A percentile compares a stretch with the other conserved stretches of the same genome.
These are phyloP conservation scores for Aselliscus stoliczkanus DNA, from an alignment of 2,797 vertebrate genomes.

Conservation along the genomic window DNA sequence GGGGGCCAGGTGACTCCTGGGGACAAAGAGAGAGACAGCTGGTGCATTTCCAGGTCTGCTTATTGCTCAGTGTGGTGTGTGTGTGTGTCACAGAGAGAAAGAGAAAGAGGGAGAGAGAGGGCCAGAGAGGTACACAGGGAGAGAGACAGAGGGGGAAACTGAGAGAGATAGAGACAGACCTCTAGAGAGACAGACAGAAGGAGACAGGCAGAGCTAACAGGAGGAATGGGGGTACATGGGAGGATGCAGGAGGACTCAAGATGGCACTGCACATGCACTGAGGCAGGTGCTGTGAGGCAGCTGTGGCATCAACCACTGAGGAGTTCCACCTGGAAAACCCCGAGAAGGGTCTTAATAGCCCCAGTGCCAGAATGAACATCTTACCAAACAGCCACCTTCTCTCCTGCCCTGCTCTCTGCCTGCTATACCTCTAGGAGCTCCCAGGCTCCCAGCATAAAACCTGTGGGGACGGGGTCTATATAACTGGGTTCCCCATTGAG, in stretches of 20 bases:
- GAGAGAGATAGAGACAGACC: neutral
- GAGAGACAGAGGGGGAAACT: neutral
- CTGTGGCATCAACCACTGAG: neutral
- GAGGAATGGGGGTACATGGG: neutral
- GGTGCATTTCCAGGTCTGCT: neutral
- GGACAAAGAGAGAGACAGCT: neutral
- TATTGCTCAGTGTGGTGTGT: neutral
- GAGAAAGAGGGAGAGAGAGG: neutral
- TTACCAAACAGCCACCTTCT: neutral
- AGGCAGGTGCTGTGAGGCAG: neutral
- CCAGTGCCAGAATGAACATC: neutral
- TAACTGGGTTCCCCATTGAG: neutral
- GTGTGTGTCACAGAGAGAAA: neutral
- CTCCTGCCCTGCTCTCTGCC: neutral
- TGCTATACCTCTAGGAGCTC: neutral
- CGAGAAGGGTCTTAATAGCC: neutral
- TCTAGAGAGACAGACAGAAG: neutral
- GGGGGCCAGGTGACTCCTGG: no score
- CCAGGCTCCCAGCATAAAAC: neutral
- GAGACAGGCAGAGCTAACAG: neutral
- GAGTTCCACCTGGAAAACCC: neutral
- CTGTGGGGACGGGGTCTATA: neutral
- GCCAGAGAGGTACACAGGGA: neutral
- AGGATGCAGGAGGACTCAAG: neutral
- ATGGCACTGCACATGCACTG: neutral